These are phyloP conservation scores for Chorisops tibialis DNA, from an alignment of 2,888 invertebrate genomes.

Conservation along the genomic window DNA sequence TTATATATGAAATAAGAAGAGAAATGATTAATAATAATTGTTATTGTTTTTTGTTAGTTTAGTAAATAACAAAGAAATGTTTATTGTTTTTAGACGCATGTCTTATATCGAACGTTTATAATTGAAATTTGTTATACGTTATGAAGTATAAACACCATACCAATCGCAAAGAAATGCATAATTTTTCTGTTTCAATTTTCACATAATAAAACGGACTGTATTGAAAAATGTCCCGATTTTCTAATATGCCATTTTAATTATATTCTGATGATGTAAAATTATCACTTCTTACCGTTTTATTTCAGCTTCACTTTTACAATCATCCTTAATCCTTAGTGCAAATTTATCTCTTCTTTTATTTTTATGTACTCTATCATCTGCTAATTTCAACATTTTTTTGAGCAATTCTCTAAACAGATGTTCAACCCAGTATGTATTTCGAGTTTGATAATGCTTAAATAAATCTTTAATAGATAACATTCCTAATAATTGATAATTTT, in stretches of 20 bases:
- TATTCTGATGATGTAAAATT: background rate
- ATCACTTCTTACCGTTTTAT: background rate
- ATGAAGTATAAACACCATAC: too few species aligned
- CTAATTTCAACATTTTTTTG: background rate
- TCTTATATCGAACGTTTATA: constrained; percentile 6
- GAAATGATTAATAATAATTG: background rate
- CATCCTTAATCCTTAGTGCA: background rate
- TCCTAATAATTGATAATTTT: too few species aligned
- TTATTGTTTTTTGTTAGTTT: constrained; percentile 7
- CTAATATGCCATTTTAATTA: too few species aligned
- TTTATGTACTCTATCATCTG: constrained; percentile 12
- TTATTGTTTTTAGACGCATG: constrained; percentile 19
- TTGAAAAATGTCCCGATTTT: too few species aligned
- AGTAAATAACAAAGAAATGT: constrained; percentile 8
- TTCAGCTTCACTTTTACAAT: background rate
- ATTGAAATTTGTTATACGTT: too few species aligned
- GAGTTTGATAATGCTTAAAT: too few species aligned
- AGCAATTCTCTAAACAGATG: background rate
- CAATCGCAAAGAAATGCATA: too few species aligned
- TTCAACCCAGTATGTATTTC: constrained; percentile 18
- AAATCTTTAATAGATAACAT: too few species aligned
- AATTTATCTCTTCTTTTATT: constrained; percentile 1
- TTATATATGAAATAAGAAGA: background rate
- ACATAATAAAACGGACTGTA: constrained; percentile 11
- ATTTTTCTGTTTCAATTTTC: constrained; percentile 8